A percentile compares a stretch with the other conserved stretches of the same genome.
These are phyloP conservation scores for Heliocidaris erythrogramma DNA, from an alignment of 35 echinoderm and acorn worm species.

Conservation along the genomic window DNA sequence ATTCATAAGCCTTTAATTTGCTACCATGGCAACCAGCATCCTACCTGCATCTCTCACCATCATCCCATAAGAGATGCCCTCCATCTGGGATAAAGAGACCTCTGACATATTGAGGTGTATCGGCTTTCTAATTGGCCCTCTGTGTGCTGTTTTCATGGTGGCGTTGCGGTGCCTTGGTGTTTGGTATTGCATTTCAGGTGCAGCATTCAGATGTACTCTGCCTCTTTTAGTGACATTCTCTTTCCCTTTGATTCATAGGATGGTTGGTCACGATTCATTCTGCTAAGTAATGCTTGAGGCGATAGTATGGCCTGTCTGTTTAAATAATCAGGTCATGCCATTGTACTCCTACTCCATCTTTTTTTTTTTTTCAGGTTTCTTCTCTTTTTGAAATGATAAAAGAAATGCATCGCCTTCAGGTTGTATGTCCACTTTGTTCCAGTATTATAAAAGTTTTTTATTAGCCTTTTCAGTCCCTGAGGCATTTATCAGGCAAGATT, in stretches of 20 bases:
- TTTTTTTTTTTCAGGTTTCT: not conserved
- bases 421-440: not conserved
- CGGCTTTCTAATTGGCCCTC: slow-evolving; percentile 1
- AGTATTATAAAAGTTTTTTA: too few relatives aligned
- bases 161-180: not conserved
- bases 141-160: not conserved
- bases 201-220: not conserved
- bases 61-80: not conserved
- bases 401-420: not conserved
- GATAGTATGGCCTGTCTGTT: not conserved
- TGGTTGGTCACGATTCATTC: not conserved
- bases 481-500: too few relatives aligned
- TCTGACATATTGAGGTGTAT: not conserved
- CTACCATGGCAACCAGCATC: not conserved
- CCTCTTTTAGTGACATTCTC: not conserved
- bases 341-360: not conserved
- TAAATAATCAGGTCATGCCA: not conserved
- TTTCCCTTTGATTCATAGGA: not conserved
- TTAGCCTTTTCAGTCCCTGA: too few relatives aligned
- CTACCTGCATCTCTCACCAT: not conserved
- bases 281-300: not conserved
- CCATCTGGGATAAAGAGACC: not conserved
- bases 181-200: not conserved
- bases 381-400: not conserved
- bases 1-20: not conserved